Evolutionary conservation across 2,113 vertebrate genomes (phyloP).

Genomic region (Suricata suricatta): DNA sequence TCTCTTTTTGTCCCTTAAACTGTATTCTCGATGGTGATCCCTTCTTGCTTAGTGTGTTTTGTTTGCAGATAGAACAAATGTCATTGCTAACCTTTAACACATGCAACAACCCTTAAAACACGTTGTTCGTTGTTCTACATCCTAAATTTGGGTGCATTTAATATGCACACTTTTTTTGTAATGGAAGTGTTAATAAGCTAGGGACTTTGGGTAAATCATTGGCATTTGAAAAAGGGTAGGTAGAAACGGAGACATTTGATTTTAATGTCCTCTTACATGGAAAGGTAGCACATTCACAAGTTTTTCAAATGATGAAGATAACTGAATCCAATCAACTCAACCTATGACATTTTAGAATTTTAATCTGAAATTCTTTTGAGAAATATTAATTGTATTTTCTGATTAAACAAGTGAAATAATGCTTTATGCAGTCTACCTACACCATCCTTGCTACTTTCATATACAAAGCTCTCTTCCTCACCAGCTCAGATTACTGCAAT

Average conservation of each 20-base stretch:
- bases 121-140: not conserved
- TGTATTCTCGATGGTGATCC: not conserved
- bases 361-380: not conserved
- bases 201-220: not conserved
- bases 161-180: not conserved
- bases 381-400: not conserved
- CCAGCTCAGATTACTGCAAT: not conserved
- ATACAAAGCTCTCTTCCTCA: not conserved
- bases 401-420: not conserved
- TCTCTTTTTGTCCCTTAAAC: not conserved
- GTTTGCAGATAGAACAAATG: not conserved
- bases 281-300: not conserved
- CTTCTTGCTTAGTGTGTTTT: not conserved
- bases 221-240: not conserved
- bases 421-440: fast-evolving
- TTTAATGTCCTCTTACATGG: not conserved
- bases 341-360: not conserved
- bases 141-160: not conserved
- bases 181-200: not conserved
- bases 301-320: not conserved
- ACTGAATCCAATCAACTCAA: not conserved
- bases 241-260: not conserved
- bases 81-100: not conserved
- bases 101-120: not conserved
- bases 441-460: fast-evolving